Evolutionary conservation across 1,140 invertebrate genomes (phyloP).

Genomic region (Euglossa dilemma): DNA sequence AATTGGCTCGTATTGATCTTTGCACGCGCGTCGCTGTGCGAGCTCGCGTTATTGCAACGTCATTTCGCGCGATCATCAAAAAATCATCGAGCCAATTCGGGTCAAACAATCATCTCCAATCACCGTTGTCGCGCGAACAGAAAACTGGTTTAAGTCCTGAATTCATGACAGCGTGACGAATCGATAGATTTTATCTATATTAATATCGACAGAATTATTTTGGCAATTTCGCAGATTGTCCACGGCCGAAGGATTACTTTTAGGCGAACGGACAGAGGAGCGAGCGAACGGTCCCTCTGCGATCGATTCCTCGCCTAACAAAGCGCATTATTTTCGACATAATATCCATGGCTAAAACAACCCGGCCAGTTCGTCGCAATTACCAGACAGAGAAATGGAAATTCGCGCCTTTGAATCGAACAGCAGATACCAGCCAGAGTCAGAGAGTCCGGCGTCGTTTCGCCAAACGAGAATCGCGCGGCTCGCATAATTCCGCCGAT

Average conservation of each 20-base stretch:
- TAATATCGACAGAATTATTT: slow-evolving; percentile 20
- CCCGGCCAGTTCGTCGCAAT: not conserved
- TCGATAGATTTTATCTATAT: not conserved
- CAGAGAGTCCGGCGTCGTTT: not conserved
- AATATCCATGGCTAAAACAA: not conserved
- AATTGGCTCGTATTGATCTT: slow-evolving; percentile 68
- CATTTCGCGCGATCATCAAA: slow-evolving; percentile 51
- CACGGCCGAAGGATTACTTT: not conserved
- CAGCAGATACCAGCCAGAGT: no score
- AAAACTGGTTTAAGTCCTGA: not conserved
- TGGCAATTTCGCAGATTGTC: slow-evolving; percentile 3
- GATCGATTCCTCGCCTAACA: not conserved
- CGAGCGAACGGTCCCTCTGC: no score
- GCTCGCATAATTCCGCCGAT: not conserved
- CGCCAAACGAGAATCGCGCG: not conserved
- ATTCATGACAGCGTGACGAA: not conserved
- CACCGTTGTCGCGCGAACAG: not conserved
- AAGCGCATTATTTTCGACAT: slow-evolving; percentile 1
- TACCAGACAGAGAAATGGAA: not conserved
- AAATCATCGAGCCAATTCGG: slow-evolving; percentile 43
- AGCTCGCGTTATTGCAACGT: slow-evolving; percentile 29
- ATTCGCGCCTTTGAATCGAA: slow-evolving; percentile 8
- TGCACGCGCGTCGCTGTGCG: slow-evolving; percentile 16
- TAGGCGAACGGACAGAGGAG: not conserved
- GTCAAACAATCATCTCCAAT: slow-evolving; percentile 31